Conservation (phyloP, 1,140 invertebrate genomes). For the Drosophila parabipectinata region DNA sequence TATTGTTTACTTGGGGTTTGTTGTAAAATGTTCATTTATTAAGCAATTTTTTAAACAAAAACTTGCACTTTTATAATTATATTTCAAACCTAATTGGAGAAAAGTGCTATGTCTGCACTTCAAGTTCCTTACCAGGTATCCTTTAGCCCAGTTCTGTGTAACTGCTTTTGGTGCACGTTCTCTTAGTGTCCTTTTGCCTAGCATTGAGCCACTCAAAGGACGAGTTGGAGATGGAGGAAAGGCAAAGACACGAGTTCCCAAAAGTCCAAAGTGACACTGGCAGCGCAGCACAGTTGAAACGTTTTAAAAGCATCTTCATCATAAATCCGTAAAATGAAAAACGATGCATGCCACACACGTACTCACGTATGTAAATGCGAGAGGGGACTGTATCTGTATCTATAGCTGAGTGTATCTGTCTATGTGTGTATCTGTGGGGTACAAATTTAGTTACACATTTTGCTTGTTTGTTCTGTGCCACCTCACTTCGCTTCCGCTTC, state of each 20-base stretch:
- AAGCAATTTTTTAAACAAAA: too few species aligned
- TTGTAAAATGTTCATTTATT: too few species aligned
- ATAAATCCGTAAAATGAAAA: constrained; percentile 71
- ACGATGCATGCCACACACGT: constrained; percentile 48
- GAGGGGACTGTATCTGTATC: background rate
- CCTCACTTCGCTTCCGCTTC: constrained; percentile 21
- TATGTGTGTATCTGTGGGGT: constrained; percentile 19
- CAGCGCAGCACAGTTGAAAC: constrained; percentile 49
- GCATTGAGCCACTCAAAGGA: constrained; percentile 19
- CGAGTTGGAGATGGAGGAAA: background rate
- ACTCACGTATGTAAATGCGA: constrained; percentile 12
- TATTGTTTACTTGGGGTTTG: too few species aligned
- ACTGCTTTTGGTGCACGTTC: background rate
- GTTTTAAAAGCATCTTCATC: constrained; percentile 79
- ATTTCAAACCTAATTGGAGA: too few species aligned
- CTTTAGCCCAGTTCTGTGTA: background rate
- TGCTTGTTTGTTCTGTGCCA: constrained; percentile 38
- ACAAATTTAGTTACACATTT: constrained; percentile 75
- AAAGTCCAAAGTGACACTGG: constrained; percentile 69
- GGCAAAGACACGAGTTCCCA: constrained; percentile 29
- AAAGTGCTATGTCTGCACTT: too few species aligned
- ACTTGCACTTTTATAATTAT: too few species aligned
- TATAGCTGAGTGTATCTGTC: background rate
- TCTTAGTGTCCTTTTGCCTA: constrained; percentile 10
- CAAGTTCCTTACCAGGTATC: constrained; percentile 5